Evolutionary conservation across 2,113 vertebrate species (phyloP), one percentile per base, ranked within the genome.

Genomic region (Pelecanus crispus): DNA sequence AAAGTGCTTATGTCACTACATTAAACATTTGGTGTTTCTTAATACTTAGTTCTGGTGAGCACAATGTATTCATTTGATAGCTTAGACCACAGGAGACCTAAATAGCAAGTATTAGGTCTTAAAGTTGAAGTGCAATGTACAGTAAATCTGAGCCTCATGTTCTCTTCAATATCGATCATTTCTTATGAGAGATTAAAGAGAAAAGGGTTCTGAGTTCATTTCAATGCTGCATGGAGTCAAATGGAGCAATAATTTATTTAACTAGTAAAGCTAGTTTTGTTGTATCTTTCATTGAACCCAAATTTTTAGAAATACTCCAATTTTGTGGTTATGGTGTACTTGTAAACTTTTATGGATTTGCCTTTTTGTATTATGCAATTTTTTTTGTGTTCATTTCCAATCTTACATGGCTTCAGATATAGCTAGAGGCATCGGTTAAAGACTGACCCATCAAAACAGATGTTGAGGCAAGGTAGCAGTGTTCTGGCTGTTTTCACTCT

Each of bases 91-190:
- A 77, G 78, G 78, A 96, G 98, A 98, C 98, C 98, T 97, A 92
- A 98, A 92, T 97, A 97, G 96, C 96, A 95, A 98, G 97, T 96
- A 91, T 97, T 97, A 97, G 98, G 98, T 98, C 98, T 98, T 97
- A 66, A 96, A 97, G 98, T 98, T 97, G 70, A 99, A 98, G 99
- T 99, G 99, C 99, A 99, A 99, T 99, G 99, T 98, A 97, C 97
- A 97, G 91, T 97, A 97, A 98, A 98, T 98, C 97, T 98, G 98
- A 99, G 98, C 98, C 98, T 98, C 97, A 94, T 98, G 92, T 98
- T 98, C 96, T 98, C 98, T 97, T 96, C 90, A 86, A 86, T 98
- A 98, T 99, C 98, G 97, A 98, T 98, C 97, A 96, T 98, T 98
- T 98, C 92, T 97, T 83, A 93, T 95, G 97, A 97, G 97, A 93